Evolutionary conservation across 2,888 invertebrate species (phyloP), one percentile per base, ranked within the genome.

Genomic region (Rotaria sp.): DNA sequence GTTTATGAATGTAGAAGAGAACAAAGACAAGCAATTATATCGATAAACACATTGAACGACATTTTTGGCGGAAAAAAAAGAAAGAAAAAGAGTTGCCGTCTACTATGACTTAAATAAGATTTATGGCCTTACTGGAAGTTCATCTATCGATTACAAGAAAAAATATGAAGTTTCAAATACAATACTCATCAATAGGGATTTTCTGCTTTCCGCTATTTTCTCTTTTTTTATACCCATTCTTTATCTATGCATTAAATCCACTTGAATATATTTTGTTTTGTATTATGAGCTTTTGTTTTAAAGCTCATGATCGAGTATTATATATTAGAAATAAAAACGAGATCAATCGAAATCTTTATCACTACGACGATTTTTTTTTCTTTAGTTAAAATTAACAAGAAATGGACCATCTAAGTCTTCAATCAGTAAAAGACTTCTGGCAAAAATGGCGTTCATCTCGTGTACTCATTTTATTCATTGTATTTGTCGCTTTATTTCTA

Each of bases 401-500:
- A 21, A 67, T 67, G 67, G 5, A 35, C 21, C 13, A 67, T 67
- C 35, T 18, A 21, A 67, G 21, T 67, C 21, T 67, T 38, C 35
- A 67, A 35, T 18, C 67, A 35, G 35, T 30, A 1, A 67, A 67
- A 67, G 67, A 67, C 41, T 80, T 80, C 15, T 80, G 80, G 80
- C 45, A 38, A 45, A 41, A 80, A 80, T 80, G 80, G 80, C 94
- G 96, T 90, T 95, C 95, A 92, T 96, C 96, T 89, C 93, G 96
- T 90, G 94, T 94, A 90, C 93, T 98, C 89, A 96, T 99, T 87
- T 94, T 99, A 89, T 94, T 98, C 91, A 97, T 99, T 90, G 99
- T 99, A 86, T 98, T 97, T 91, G 96, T 99, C 88, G 98, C 99
- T 38, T 93, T 99, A 88, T 94, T 99, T 87, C 93, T 99, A 89